These are phyloP conservation scores for Falco naumanni DNA, from an alignment of 2,797 vertebrate genomes.

Conservation along the genomic window DNA sequence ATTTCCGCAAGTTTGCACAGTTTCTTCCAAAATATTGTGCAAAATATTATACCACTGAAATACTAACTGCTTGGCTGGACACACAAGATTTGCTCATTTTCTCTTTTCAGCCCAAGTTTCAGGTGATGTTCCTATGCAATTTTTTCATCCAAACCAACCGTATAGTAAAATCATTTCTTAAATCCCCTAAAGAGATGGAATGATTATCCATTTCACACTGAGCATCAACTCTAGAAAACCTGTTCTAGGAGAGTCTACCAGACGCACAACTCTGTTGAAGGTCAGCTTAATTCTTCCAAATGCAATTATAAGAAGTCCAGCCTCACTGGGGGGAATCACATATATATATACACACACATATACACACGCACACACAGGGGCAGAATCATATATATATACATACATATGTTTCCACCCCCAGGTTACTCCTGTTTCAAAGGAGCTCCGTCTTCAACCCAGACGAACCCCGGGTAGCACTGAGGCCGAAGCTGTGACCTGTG, in stretches of 20 bases:
- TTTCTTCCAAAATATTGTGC: conserved; percentile 56
- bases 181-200: conserved; percentile 44
- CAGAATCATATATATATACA: neutral
- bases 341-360: rapidly evolving
- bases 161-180: conserved; percentile 26
- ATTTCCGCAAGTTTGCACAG: conserved; percentile 62
- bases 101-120: conserved; percentile 38
- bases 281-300: neutral
- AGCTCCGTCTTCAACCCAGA: neutral
- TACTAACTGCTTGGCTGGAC: conserved; percentile 44
- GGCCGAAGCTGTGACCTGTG: neutral
- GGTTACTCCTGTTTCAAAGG: neutral
- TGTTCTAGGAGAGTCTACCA: conserved; percentile 1
- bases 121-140: neutral
- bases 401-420: no score
- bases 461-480: rapidly evolving
- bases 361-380: rapidly evolving
- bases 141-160: conserved; percentile 51
- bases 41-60: conserved; percentile 22
- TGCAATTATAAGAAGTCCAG: neutral
- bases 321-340: neutral
- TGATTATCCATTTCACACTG: conserved; percentile 56
- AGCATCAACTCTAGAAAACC: conserved; percentile 56
- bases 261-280: neutral
- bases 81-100: conserved; percentile 13